Base-by-base conservation (phyloP, 2,888 invertebrate species). In the Germaria angustata region DNA sequence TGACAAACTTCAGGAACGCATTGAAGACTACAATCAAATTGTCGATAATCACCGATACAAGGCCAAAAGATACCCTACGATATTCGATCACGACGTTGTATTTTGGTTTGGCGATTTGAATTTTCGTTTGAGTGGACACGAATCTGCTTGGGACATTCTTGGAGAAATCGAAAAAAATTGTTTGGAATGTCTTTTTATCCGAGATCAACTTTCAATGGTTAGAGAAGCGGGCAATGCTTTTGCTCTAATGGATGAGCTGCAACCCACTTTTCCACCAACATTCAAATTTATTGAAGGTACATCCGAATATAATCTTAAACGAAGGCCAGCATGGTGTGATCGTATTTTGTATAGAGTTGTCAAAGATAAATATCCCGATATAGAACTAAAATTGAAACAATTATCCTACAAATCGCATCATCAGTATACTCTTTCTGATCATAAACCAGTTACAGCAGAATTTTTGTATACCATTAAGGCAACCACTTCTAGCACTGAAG, bases 241-340 rank as follows among this genome's bases (percentile, higher is more conserved):
- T 88, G 94, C 94, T 8, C 95, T 96, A 90, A 93, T 98, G 75
- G 92, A 91, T 4, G 97, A 97, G 90, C 92, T 93, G 9, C 91
- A 93, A 68, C 94, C 96, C 6, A 92, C 93, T 51, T 98, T 97
- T 91, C 95, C 96, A 17, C 97, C 98, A 13, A 97, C 97, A 0
- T 98, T 96, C 89, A 97, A 97, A 91, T 97, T 95, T 89, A 92
- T 93, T 86, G 94, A 95, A 85, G 95, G 95, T 17, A 93, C 94
- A 0, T 94, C 94, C 84, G 93, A 94, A 57, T 97, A 96, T 90
- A 95, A 97, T 92, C 88, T 95, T 66, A 96, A 96, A 95, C 94
- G 99, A 73, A 93, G 97, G 86, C 98, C 98, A 2, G 97, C 97
- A 0, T 99, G 98, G 98, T 97, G 98, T 11, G 99, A 99, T 92